Evolutionary conservation across 1,140 invertebrate species (phyloP).

Genomic region (Telenomus remus): DNA sequence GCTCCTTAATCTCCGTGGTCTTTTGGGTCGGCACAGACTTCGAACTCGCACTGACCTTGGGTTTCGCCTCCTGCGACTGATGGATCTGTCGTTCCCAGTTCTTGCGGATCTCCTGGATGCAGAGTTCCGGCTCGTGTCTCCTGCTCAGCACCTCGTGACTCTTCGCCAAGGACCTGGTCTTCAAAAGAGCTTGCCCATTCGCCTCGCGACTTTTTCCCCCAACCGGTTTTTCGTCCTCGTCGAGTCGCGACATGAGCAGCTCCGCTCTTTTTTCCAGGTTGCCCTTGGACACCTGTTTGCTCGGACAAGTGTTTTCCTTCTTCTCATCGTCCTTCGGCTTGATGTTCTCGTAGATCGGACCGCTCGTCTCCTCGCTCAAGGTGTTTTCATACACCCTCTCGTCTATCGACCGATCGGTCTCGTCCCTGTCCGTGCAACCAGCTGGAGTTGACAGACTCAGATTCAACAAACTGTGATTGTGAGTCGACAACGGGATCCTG

Average conservation of each 20-base stretch:
- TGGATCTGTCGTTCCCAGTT: constrained; percentile 70
- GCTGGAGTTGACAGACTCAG: constrained; percentile 59
- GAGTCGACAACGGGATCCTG: constrained; percentile 68
- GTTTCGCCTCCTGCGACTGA: constrained; percentile 36
- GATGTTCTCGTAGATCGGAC: constrained; percentile 63
- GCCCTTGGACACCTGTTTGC: constrained; percentile 15
- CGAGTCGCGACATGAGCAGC: constrained; percentile 66
- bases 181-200: constrained; percentile 20
- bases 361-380: constrained; percentile 20
- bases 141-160: constrained; percentile 57
- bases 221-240: constrained; percentile 61
- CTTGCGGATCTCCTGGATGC: constrained; percentile 65
- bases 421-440: constrained; percentile 53
- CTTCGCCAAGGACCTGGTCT: constrained; percentile 50
- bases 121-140: constrained; percentile 41
- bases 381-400: constrained; percentile 71
- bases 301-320: constrained; percentile 18
- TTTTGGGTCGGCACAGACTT: constrained; percentile 20
- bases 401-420: constrained; percentile 65
- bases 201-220: constrained; percentile 41
- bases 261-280: constrained; percentile 67
- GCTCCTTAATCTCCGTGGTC: constrained; percentile 68
- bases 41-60: neutral
- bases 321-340: constrained; percentile 31
- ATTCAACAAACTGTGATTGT: constrained; percentile 71